Percentiles rank a stretch among this genome's conserved stretches.
These are phyloP conservation scores for Phaonia tiefii DNA, from an alignment of 2,888 invertebrate genomes.

Conservation along the genomic window DNA sequence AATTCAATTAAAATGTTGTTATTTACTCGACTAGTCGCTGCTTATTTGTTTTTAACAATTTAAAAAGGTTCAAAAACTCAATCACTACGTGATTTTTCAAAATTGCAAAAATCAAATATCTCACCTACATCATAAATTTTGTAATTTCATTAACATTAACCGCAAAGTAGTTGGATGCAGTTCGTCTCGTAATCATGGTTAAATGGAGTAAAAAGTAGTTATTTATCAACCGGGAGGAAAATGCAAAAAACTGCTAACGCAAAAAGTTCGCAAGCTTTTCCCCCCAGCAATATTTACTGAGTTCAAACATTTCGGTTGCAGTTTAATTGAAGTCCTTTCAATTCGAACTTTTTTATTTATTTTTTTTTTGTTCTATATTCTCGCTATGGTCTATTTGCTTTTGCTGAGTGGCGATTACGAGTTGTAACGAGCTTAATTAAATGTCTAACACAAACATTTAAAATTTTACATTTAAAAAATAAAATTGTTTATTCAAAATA, in stretches of 20 bases:
- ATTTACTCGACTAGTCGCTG: too few species aligned
- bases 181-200: constrained; percentile 17
- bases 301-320: constrained; percentile 12
- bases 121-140: too few species aligned
- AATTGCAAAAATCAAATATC: too few species aligned
- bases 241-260: constrained; percentile 3
- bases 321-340: constrained; percentile 39
- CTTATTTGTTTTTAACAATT: too few species aligned
- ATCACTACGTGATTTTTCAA: too few species aligned
- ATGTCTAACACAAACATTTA: constrained; percentile 47
- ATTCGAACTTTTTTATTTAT: background rate
- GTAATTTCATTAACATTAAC: constrained; percentile 26
- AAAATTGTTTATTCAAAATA: constrained; percentile 29
- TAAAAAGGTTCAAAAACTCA: too few species aligned
- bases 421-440: constrained; percentile 45
- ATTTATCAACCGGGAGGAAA: background rate
- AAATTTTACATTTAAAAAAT: too few species aligned
- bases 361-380: background rate
- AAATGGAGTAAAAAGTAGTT: constrained; percentile 17
- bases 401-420: constrained; percentile 16
- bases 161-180: constrained; percentile 12
- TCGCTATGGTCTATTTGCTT: background rate
- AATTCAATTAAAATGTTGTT: too few species aligned
- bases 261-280: constrained; percentile 5
- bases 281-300: background rate